Evolutionary conservation across 2,113 vertebrate genomes (phyloP).

Genomic region (Petroica traversi): DNA sequence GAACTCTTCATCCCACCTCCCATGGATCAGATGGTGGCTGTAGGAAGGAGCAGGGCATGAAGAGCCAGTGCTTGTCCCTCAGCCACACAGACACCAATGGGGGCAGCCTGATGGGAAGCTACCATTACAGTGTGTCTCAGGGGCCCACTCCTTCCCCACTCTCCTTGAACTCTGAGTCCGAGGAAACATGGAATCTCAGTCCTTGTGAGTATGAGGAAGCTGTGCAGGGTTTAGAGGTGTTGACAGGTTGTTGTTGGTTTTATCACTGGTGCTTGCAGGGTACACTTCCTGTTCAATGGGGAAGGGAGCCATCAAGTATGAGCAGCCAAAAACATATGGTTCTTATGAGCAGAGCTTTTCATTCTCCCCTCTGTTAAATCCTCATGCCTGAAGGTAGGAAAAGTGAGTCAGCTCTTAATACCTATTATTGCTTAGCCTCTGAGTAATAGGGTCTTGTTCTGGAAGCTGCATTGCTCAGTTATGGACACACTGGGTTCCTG

Average conservation of each 20-base stretch:
- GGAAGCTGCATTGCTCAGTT: background rate
- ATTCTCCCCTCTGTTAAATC: background rate
- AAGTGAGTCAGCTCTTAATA: background rate
- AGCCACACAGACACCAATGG: slow-evolving; percentile 12
- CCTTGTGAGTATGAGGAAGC: slow-evolving; percentile 56
- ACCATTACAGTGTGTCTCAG: background rate
- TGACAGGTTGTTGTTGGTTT: background rate
- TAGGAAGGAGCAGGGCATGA: background rate
- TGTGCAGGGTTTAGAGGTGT: background rate
- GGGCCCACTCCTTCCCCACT: slow-evolving; percentile 25
- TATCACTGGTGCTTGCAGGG: background rate
- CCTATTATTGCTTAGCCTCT: background rate
- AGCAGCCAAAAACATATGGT: background rate
- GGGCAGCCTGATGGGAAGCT: slow-evolving; percentile 59
- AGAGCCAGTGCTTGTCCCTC: slow-evolving; percentile 19
- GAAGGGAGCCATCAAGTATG: background rate
- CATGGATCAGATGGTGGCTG: background rate
- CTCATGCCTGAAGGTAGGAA: background rate
- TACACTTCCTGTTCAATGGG: background rate
- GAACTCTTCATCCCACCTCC: slow-evolving; percentile 17
- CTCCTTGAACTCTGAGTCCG: background rate
- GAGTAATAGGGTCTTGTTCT: background rate
- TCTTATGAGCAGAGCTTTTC: background rate
- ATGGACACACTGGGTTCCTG: background rate
- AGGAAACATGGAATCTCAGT: slow-evolving; percentile 59